A percentile compares a stretch with the other conserved stretches of the same genome.
These are phyloP conservation scores for Platycnemis pennipes DNA, from an alignment of 2,888 invertebrate species.

Conservation along the genomic window DNA sequence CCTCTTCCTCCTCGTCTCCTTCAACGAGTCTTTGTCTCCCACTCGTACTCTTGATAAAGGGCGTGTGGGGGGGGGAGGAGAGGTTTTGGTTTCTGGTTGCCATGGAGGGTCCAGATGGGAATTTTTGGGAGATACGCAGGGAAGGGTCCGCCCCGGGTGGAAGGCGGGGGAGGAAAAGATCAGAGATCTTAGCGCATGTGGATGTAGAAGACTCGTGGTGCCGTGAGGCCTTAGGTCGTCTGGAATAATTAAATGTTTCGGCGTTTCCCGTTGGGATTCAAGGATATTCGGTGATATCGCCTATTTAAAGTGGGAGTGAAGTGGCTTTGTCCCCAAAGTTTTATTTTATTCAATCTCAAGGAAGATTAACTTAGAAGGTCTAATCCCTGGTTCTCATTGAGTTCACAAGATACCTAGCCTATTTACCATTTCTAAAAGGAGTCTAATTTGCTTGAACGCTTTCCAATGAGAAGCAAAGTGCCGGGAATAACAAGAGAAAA, in stretches of 20 bases:
- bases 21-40: slow-evolving; percentile 3
- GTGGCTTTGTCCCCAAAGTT: background rate
- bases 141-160: background rate
- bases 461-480: too few relatives aligned
- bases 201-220: background rate
- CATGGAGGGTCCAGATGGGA: background rate
- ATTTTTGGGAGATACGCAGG: background rate
- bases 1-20: background rate
- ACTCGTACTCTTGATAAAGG: background rate
- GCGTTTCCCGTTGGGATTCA: background rate
- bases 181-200: background rate
- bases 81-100: slow-evolving; percentile 15
- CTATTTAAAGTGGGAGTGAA: background rate
- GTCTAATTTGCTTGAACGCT: too few relatives aligned
- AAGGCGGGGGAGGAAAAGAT: background rate
- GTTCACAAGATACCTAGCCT: too few relatives aligned
- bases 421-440: too few relatives aligned
- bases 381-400: too few relatives aligned
- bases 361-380: too few relatives aligned
- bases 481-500: too few relatives aligned
- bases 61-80: background rate
- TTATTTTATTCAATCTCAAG: background rate
- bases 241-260: slow-evolving; percentile 18
- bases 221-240: background rate
- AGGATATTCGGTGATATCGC: background rate